Conservation (phyloP, 2,888 invertebrate species). For the Rhamnusium bicolor region DNA sequence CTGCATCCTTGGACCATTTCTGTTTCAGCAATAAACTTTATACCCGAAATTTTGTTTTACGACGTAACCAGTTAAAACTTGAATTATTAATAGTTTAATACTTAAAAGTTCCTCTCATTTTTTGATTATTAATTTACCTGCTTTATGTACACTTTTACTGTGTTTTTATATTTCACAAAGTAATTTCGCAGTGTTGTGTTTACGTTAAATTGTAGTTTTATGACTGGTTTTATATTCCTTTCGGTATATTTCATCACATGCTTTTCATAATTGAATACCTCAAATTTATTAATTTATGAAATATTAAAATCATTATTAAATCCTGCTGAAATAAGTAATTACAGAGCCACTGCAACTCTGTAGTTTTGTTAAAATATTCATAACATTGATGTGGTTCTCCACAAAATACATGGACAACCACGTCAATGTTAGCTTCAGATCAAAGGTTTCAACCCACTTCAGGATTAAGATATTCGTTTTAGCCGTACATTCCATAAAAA, state of each 20-base stretch:
- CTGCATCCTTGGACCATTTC: neutral
- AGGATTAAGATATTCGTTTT: too few species aligned
- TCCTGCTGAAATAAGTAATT: too few species aligned
- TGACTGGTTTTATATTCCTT: constrained; percentile 2
- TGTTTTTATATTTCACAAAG: neutral
- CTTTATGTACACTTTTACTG: constrained; percentile 17
- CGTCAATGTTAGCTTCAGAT: too few species aligned
- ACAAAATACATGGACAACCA: too few species aligned
- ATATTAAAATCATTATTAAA: neutral
- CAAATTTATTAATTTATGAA: neutral
- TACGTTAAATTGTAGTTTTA: constrained; percentile 27
- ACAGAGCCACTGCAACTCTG: too few species aligned
- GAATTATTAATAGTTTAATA: constrained; percentile 17
- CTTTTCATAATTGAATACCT: neutral
- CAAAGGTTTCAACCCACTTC: too few species aligned
- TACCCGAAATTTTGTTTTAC: constrained; percentile 2
- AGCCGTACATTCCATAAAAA: too few species aligned
- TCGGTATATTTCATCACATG: neutral
- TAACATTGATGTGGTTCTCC: too few species aligned
- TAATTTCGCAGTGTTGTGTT: constrained; percentile 17
- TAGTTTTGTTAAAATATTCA: too few species aligned
- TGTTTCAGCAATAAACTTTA: constrained; percentile 1
- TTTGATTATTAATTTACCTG: constrained; percentile 15
- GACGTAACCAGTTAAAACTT: constrained; percentile 18
- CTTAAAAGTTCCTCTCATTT: constrained; percentile 2